Percentiles rank a stretch among this genome's conserved stretches.
Evolutionary conservation across 2,888 invertebrate species (phyloP).

Genomic region (Dinocampus coccinellae): DNA sequence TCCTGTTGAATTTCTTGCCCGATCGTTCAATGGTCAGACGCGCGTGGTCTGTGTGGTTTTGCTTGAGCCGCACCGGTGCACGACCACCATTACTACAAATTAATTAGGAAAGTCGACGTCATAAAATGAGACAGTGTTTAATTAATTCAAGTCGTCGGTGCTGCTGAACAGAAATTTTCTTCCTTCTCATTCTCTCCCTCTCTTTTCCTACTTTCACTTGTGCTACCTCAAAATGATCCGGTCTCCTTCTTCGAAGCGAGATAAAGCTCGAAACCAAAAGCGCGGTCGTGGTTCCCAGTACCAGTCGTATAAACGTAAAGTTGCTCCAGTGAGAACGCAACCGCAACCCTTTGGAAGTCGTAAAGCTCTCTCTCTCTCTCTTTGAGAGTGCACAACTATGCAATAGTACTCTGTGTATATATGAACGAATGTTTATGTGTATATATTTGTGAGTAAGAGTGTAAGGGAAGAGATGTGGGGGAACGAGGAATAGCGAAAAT

Average conservation of each 20-base stretch:
- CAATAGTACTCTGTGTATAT: background rate
- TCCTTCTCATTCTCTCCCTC: background rate
- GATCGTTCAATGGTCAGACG: slow-evolving; percentile 39
- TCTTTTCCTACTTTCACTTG: background rate
- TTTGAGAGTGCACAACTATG: slow-evolving; percentile 14
- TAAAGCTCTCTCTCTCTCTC: slow-evolving; percentile 46
- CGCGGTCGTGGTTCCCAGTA: slow-evolving; percentile 27
- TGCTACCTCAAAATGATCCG: slow-evolving; percentile 44
- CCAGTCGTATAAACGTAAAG: slow-evolving; percentile 25
- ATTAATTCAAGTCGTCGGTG: slow-evolving; percentile 49
- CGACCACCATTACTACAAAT: slow-evolving; percentile 47
- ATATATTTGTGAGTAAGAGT: background rate
- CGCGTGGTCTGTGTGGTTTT: slow-evolving; percentile 43
- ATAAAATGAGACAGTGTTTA: slow-evolving; percentile 48
- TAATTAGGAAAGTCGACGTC: slow-evolving; percentile 53
- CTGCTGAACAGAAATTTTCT: slow-evolving; percentile 44
- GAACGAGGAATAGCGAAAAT: slow-evolving; percentile 17
- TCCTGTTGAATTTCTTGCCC: slow-evolving; percentile 15
- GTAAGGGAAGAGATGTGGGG: background rate
- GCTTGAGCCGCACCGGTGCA: slow-evolving; percentile 26
- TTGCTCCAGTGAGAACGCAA: slow-evolving; percentile 42
- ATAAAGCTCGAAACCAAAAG: slow-evolving; percentile 38
- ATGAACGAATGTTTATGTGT: background rate
- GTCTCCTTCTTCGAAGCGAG: slow-evolving; percentile 35
- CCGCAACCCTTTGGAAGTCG: slow-evolving; percentile 52